Base-by-base conservation (phyloP, 2,888 invertebrate genomes). In the Melinaea menophilus region DNA sequence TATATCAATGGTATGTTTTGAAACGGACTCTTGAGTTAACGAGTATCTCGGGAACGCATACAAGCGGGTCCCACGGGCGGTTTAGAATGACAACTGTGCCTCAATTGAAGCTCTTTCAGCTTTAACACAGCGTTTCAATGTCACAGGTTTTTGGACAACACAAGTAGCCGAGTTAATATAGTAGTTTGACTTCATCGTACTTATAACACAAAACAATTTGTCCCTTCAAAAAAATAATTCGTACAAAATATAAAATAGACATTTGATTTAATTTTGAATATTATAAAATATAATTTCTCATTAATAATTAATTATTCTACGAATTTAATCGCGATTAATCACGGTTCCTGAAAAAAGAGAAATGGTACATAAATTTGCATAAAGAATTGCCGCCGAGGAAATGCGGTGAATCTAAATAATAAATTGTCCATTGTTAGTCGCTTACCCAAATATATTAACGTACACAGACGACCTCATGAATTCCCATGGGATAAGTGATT, bases 381-480 rank as follows among this genome's bases (percentile, higher is more conserved):
- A 80, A 85, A 85, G 85, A 85, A 84, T 79, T 77, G 79, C 74
- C 74, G 73, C 74, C 68, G 69, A 67, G 74, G 77, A 75, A 80
- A 79, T 74, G 71, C 70, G 70, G 64, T 62, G 64, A 85, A 87
- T 88, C 86, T 88, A 86, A 88, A 88, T 88, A 88, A 87, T 87
- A 87, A 88, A 88, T 88, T 88, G 86, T 87, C 83, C 81, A 88
- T 88, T 86, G 85, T 87, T 81, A 81, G 80, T 73, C 75, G 74
- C 77, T 82, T 81, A 81, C 80, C 80, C 79, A 79, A 80, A 77
- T 79, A 80, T 81, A 86, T 85, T 85, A 85, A 86, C 85, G 85
- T 86, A 86, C 84, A 83, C 82, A 83, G 84, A 84, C 82, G 84
- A 85, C 82, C 80, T 88, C 87, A 88, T 86, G 85, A 88, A 86